These are phyloP conservation scores for Smittia aterrima DNA, from an alignment of 2,888 invertebrate genomes.

Conservation along the genomic window DNA sequence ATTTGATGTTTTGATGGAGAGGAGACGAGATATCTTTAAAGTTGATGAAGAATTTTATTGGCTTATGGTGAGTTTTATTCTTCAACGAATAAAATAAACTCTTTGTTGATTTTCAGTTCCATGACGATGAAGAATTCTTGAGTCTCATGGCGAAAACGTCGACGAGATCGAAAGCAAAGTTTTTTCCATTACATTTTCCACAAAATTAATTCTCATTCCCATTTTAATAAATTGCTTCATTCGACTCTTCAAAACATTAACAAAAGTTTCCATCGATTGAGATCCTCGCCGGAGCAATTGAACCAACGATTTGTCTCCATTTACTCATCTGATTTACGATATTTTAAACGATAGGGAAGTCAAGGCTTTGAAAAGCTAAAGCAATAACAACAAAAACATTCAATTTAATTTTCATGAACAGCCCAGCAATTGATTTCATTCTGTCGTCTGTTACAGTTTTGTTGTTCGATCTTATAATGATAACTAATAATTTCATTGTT, in stretches of 20 bases:
- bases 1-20: conserved; percentile 26
- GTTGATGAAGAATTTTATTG: background rate
- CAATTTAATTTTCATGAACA: conserved; percentile 35
- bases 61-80: background rate
- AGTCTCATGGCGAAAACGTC: too few relatives aligned
- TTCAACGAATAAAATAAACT: background rate
- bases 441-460: background rate
- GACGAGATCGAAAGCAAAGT: too few relatives aligned
- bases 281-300: conserved; percentile 13
- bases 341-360: conserved; percentile 31
- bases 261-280: too few relatives aligned
- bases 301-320: conserved; percentile 22
- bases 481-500: conserved; percentile 37
- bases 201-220: conserved; percentile 9
- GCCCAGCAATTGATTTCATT: conserved; percentile 32
- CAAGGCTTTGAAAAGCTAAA: background rate
- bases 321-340: conserved; percentile 24
- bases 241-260: background rate
- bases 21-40: background rate
- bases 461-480: conserved; percentile 13
- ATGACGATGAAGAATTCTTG: background rate
- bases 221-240: background rate
- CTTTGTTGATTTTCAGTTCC: background rate
- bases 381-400: conserved; percentile 19
- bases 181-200: background rate